Base-by-base conservation (phyloP, 1,140 invertebrate genomes). In the Drosophila ironensis region DNA sequence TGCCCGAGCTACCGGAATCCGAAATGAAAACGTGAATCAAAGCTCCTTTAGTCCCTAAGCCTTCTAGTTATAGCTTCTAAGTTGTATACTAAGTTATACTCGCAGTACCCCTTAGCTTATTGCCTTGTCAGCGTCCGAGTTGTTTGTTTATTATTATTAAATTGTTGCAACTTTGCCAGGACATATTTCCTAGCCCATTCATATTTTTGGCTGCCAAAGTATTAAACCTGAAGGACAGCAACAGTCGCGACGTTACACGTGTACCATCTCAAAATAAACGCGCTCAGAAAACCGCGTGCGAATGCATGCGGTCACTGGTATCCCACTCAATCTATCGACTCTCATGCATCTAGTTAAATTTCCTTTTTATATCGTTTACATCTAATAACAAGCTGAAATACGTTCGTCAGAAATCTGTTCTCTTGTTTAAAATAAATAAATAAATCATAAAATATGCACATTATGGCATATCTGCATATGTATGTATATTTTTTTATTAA, bases 401-500 rank as follows among this genome's bases (percentile, higher is more conserved):
- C 66, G 68, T 72, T 11, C 35, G 46, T 72, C 41, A 42, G 27
- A 50, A 61, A 70, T 47, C 47, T 52, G 63, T 84, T 77, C 73
- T 82, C 72, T 72, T 68, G 56, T 80, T 50, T 69, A 69, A 35
- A 51, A 48, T 53, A 50, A 63, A 73, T 73, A 35, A 51, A 48
- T 53, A 50, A 63, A 52, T 44, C 35, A 51, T 46, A 27, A 77
- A 72, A 51, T 73, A 84, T 71, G 53, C 73, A 66, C 48, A 61
- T 70, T 38, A 72, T 38, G 59, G 41, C 41, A 63, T 61, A 61
- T 47, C 41, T 67, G 25, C 46, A 77, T 56, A 81, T 80, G 48
- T 72, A 50, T 82, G 33, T 82, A 72, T 84, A 71, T 73, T 82
- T 76, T 82, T 82, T 46, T 84, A 82, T 82, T 82, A 84, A 82